phyloP scores from a whole-genome alignment of 2,113 vertebrate genomes.

The Xerus inauris region DNA sequence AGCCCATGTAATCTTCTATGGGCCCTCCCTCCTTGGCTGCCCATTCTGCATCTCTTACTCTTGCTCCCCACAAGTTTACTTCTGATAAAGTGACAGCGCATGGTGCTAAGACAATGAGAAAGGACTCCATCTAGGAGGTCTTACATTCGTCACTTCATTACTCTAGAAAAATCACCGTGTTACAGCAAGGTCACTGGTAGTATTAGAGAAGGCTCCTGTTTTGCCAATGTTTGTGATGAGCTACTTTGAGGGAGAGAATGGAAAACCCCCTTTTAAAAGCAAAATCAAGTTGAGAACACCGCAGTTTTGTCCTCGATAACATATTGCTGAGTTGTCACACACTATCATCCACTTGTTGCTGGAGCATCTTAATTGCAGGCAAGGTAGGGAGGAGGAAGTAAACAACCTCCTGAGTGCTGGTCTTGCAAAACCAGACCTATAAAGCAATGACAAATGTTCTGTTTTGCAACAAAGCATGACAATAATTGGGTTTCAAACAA shows the following conservation, averaged over 20 bases:
- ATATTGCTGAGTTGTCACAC: neutral
- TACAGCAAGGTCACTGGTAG: neutral
- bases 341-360: neutral
- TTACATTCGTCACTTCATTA: neutral
- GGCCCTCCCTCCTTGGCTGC: neutral
- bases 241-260: neutral
- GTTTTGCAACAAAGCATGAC: constrained; percentile 35
- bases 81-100: neutral
- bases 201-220: neutral
- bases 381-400: neutral
- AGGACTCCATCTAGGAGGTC: neutral
- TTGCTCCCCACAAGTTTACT: neutral
- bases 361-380: neutral
- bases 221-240: neutral
- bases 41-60: neutral
- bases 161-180: neutral
- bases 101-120: neutral
- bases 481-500: constrained; percentile 74
- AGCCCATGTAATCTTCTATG: neutral
- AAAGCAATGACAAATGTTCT: neutral
- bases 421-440: constrained; percentile 18
- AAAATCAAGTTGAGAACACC: neutral
- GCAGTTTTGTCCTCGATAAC: neutral
- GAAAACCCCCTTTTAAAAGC: neutral
- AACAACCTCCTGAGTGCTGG: neutral